A percentile compares a stretch with the other conserved stretches of the same genome.
Evolutionary conservation across 2,888 invertebrate genomes (phyloP).

Genomic region (Dryococelus australis): DNA sequence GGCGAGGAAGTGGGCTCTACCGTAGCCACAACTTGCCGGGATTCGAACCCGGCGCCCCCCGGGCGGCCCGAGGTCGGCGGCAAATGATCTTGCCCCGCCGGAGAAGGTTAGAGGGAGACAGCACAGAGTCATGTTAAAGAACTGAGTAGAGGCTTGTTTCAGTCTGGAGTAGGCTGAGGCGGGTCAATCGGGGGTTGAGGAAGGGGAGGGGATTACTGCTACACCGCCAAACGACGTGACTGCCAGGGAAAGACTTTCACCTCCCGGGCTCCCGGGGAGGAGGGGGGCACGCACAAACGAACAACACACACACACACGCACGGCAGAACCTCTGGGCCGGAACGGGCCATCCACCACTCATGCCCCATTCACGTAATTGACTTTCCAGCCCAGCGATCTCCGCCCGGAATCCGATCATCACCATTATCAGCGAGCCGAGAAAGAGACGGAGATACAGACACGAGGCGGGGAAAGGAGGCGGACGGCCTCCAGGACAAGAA

Average conservation of each 20-base stretch:
- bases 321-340: too few species aligned
- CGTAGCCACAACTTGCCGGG: too few species aligned
- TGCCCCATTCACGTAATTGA: not conserved
- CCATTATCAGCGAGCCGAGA: not conserved
- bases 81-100: not conserved
- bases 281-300: not conserved
- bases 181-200: not conserved
- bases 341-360: too few species aligned
- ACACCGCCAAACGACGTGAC: not conserved
- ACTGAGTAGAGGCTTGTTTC: too few species aligned
- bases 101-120: not conserved
- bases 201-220: not conserved
- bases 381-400: not conserved
- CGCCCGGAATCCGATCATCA: not conserved
- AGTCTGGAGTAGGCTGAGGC: not conserved
- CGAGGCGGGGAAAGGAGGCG: too few species aligned
- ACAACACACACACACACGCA: not conserved
- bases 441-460: too few species aligned
- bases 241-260: not conserved
- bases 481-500: too few species aligned
- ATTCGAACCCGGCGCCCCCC: too few species aligned
- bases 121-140: not conserved
- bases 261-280: too few species aligned
- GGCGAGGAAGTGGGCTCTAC: too few species aligned
- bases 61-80: too few species aligned